phyloP scores from a whole-genome alignment of 1,140 invertebrate species.

The Drosophila pachea region DNA sequence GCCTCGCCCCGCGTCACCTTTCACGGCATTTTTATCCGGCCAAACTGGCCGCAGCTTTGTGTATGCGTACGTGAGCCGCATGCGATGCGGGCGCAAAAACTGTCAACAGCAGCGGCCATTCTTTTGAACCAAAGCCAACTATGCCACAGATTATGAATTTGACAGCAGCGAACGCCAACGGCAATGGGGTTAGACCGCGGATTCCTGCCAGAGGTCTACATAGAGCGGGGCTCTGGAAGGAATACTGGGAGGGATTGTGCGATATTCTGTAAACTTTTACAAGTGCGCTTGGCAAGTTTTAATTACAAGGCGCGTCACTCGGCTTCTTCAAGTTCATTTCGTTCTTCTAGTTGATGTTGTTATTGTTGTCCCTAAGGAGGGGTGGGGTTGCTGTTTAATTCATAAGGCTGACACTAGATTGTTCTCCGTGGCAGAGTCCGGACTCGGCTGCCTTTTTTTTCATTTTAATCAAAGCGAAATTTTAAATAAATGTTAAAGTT shows the following conservation, averaged over 20 bases:
- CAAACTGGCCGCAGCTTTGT: conserved; percentile 24
- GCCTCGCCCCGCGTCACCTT: not conserved
- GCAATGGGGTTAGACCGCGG: not conserved
- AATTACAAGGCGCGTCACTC: conserved; percentile 60
- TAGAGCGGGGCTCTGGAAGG: no score
- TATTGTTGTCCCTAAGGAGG: not conserved
- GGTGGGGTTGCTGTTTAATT: conserved; percentile 58
- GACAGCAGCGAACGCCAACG: conserved; percentile 62
- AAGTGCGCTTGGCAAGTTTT: conserved; percentile 62
- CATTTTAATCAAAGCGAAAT: conserved; percentile 74
- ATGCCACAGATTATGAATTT: conserved; percentile 71
- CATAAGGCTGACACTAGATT: conserved; percentile 50
- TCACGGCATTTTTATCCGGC: conserved; percentile 5
- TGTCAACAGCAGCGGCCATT: conserved; percentile 48
- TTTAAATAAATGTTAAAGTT: conserved; percentile 71
- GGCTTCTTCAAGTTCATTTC: conserved; percentile 14
- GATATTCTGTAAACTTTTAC: conserved; percentile 62
- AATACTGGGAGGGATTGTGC: no score
- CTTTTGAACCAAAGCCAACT: conserved; percentile 55
- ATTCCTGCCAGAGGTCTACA: no score
- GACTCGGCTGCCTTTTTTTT: conserved; percentile 31
- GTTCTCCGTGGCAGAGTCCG: conserved; percentile 41
- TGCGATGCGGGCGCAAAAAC: conserved; percentile 33
- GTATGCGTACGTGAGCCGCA: not conserved
- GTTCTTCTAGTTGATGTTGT: no score